These are phyloP conservation scores for Hypsopygia costalis DNA, from an alignment of 2,888 invertebrate genomes.

Conservation along the genomic window DNA sequence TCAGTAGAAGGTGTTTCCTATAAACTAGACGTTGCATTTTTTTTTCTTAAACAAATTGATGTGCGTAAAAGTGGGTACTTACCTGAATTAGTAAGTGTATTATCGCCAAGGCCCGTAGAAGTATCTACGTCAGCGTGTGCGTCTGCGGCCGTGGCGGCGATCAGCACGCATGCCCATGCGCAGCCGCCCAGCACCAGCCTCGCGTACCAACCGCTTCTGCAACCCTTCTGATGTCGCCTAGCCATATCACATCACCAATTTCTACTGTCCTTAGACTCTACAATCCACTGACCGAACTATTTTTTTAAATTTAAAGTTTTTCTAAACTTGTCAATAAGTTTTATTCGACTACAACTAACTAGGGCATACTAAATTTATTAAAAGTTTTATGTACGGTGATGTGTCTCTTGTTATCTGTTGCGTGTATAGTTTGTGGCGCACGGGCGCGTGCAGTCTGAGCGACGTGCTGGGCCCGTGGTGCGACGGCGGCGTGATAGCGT, in stretches of 20 bases:
- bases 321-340: slow-evolving; percentile 14
- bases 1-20: too few relatives aligned
- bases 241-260: slow-evolving; percentile 75
- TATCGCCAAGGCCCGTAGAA: slow-evolving; percentile 72
- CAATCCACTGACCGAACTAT: slow-evolving; percentile 23
- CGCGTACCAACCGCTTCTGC: slow-evolving; percentile 32
- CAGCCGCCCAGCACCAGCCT: slow-evolving; percentile 44
- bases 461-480: slow-evolving; percentile 16
- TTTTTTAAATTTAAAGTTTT: slow-evolving; percentile 16
- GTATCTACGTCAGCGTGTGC: slow-evolving; percentile 69
- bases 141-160: slow-evolving; percentile 41
- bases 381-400: slow-evolving; percentile 12
- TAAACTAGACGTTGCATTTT: too few relatives aligned
- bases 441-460: slow-evolving; percentile 20
- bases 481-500: slow-evolving; percentile 47
- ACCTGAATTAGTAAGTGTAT: slow-evolving; percentile 73
- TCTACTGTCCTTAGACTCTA: slow-evolving; percentile 21
- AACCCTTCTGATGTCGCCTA: slow-evolving; percentile 36
- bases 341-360: background rate
- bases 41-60: too few relatives aligned
- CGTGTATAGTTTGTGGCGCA: slow-evolving; percentile 25
- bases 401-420: slow-evolving; percentile 14
- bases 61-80: slow-evolving; percentile 15
- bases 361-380: slow-evolving; percentile 14
- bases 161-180: slow-evolving; percentile 71